A percentile compares a stretch with the other conserved stretches of the same genome.
phyloP scores from a whole-genome alignment of 2,888 invertebrate species.

The Ashinkailepas kermadecensis region DNA sequence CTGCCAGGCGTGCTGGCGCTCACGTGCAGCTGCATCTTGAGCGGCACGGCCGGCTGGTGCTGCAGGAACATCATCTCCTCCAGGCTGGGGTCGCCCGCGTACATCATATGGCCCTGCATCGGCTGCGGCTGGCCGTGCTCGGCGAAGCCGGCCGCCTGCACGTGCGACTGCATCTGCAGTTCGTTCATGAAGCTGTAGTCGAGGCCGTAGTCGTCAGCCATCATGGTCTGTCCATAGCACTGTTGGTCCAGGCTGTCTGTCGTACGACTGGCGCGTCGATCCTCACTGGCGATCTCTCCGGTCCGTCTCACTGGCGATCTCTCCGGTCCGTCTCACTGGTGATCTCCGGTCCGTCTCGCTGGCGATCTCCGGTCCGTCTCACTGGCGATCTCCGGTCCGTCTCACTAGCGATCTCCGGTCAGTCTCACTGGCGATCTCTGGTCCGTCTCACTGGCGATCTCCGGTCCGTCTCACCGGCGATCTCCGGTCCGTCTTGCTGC shows the following conservation, averaged over 20 bases:
- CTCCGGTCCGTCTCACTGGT: too few species aligned
- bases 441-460: not conserved
- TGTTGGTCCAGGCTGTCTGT: not conserved
- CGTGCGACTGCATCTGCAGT: slow-evolving; percentile 18
- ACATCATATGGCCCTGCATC: slow-evolving; percentile 15
- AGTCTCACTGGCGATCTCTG: not conserved
- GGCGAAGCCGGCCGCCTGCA: not conserved
- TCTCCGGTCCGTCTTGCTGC: not conserved
- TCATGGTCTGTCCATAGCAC: slow-evolving; percentile 7
- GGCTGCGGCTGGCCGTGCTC: not conserved
- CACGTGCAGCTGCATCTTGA: not conserved
- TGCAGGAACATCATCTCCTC: slow-evolving; percentile 7
- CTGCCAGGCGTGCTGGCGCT: slow-evolving; percentile 26
- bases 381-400: not conserved
- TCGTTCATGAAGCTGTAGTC: slow-evolving; percentile 23
- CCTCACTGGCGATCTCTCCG: too few species aligned
- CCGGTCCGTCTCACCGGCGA: not conserved
- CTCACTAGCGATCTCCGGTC: not conserved
- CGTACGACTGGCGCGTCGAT: too few species aligned
- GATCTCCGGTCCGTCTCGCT: not conserved
- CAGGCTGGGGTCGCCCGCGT: not conserved
- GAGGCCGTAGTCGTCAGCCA: slow-evolving; percentile 9
- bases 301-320: too few species aligned
- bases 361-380: not conserved
- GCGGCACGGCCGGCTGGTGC: not conserved